A percentile compares a stretch with the other conserved stretches of the same genome.
phyloP scores from a whole-genome alignment of 2,888 invertebrate species.

The Imbricaverruca yamaguchii region DNA sequence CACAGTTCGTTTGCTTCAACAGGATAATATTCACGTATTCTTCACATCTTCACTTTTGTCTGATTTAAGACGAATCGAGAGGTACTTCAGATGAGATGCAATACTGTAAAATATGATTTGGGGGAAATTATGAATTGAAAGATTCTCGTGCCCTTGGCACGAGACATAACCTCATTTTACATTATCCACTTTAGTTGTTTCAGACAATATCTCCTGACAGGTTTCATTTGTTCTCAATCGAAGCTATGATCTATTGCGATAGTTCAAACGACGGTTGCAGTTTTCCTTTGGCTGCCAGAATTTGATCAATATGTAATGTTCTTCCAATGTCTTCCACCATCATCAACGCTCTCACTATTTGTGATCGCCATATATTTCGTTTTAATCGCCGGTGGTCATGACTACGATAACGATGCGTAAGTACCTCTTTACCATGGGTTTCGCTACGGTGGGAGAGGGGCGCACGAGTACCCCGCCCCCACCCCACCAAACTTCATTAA shows the following conservation, averaged over 20 bases:
- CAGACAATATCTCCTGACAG: not conserved
- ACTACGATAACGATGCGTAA: constrained; percentile 10
- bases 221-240: not conserved
- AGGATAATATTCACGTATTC: too few relatives aligned
- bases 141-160: constrained; percentile 15
- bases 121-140: not conserved
- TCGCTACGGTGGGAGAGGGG: too few relatives aligned
- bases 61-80: too few relatives aligned
- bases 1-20: too few relatives aligned
- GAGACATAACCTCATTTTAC: constrained; percentile 7
- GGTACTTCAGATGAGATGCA: too few relatives aligned
- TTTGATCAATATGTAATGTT: constrained; percentile 7
- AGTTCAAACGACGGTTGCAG: not conserved
- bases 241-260: not conserved
- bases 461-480: too few relatives aligned
- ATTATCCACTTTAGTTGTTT: not conserved
- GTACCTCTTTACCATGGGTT: not conserved
- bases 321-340: not conserved
- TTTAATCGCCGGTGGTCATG: not conserved
- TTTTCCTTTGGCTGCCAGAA: not conserved
- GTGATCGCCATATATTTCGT: not conserved
- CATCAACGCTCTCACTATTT: not conserved
- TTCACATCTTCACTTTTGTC: too few relatives aligned
- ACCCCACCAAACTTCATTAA: too few relatives aligned
- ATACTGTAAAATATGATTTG: too few relatives aligned